Evolutionary conservation across 1,140 invertebrate genomes (phyloP).

Genomic region (Maconellicoccus hirsutus): DNA sequence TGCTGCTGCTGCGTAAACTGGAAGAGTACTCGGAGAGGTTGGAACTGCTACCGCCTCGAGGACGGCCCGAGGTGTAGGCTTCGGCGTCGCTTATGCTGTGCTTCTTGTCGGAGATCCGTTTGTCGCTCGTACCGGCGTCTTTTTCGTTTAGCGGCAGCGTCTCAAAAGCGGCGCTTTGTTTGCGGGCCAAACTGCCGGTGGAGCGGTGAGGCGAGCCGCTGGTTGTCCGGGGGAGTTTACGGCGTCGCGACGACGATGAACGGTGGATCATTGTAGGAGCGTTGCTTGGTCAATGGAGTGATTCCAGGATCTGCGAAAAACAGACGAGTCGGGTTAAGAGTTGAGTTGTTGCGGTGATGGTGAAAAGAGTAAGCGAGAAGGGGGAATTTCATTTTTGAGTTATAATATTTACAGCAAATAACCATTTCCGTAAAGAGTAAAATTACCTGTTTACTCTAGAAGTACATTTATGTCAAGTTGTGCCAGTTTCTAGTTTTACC

Average conservation of each 20-base stretch:
- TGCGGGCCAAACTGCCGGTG: background rate
- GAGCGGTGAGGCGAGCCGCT: background rate
- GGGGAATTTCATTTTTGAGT: too few species aligned
- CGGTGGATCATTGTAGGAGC: conserved; percentile 11
- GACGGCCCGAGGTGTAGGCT: background rate
- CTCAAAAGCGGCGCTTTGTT: conserved; percentile 1
- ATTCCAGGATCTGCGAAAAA: too few species aligned
- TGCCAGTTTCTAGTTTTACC: too few species aligned
- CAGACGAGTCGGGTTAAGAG: too few species aligned
- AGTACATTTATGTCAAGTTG: too few species aligned
- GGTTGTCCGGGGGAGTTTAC: background rate
- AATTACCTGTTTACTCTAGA: too few species aligned
- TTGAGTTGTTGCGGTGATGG: too few species aligned
- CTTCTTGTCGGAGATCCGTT: background rate
- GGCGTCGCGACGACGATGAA: conserved; percentile 8
- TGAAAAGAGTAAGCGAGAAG: too few species aligned
- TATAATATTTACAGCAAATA: too few species aligned
- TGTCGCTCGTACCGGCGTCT: background rate
- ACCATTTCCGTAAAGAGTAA: too few species aligned
- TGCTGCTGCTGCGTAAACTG: background rate
- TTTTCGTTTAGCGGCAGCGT: background rate
- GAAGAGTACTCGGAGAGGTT: background rate
- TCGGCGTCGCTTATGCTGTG: background rate
- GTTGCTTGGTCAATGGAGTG: background rate
- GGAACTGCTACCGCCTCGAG: background rate